Base-by-base conservation (phyloP, 2,797 vertebrate species). In the Apodemus agrarius region DNA sequence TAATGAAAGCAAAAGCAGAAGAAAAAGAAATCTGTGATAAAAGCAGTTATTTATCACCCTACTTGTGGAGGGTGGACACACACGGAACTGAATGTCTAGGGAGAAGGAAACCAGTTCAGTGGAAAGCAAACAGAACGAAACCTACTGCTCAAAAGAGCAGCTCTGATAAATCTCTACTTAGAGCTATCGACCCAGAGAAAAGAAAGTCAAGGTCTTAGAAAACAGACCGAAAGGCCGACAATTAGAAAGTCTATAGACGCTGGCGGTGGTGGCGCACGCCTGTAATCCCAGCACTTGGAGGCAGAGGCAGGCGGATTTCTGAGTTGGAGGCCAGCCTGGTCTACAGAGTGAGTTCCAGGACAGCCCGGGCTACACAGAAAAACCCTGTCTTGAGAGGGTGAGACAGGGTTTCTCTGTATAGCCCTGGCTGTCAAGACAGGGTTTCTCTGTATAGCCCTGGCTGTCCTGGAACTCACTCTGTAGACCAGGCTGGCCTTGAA, bases 21-120 rank as follows among this genome's bases (percentile, higher is more conserved):
- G 6, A 65, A 82, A 91, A 81, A 24, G 89, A 93, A 86, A 91
- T 91, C 24, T 93, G 31, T 86, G 37, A 78, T 78, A 72, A 87
- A 46, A 37, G 24, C 86, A 85, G 59, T 84, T 90, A 92, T 54
- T 16, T 89, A 78, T 79, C 21, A 52, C 34, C 40, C 29, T 12
- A 75, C 17, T 85, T 91, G 54, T 54, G 67, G 52, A 92, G 89
- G 52, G 24, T 91, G 21, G 31, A 11, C 83, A 67, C 79, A 67
- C n/a, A 43, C 65, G 37, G 89, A 85, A 89, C 86, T n/a, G 81
- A 89, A 74, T 9, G 31, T 21, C 37, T 29, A 85, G 83, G 84
- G n/a, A 31, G 49, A 40, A 6, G 72, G 54, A 83, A 69, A 85
- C 80, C 13, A 83, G 74, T 57, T 89, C 81, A 78, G 72, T 12